phyloP scores from a whole-genome alignment of 2,888 invertebrate species.

The Drosophila anomelani region DNA sequence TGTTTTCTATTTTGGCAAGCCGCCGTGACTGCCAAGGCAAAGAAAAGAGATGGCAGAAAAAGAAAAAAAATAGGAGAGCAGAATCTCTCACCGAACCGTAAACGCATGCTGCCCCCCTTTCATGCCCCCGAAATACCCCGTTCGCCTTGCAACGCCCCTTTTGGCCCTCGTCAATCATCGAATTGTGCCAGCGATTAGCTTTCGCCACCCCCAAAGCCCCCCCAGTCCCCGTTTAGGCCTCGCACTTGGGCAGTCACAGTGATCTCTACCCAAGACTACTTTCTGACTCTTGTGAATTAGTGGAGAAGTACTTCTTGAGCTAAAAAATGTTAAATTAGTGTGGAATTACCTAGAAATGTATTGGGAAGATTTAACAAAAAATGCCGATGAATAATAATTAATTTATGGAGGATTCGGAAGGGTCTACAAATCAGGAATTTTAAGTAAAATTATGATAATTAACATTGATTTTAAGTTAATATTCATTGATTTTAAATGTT shows the following conservation, averaged over 20 bases:
- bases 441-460: too few species aligned
- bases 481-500: too few species aligned
- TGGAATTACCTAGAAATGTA: too few species aligned
- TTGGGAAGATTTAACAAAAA: too few species aligned
- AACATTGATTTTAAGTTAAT: too few species aligned
- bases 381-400: too few species aligned
- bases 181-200: constrained; percentile 47
- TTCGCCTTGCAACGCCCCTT: constrained; percentile 13
- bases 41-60: background rate
- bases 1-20: constrained; percentile 76
- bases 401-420: too few species aligned
- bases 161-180: constrained; percentile 46
- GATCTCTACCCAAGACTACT: background rate
- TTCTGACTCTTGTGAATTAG: background rate
- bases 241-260: constrained; percentile 5
- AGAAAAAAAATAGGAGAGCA: background rate
- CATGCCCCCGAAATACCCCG: background rate
- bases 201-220: constrained; percentile 11
- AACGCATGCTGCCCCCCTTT: constrained; percentile 25
- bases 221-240: background rate
- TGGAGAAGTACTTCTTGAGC: background rate
- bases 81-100: constrained; percentile 24
- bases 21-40: constrained; percentile 69
- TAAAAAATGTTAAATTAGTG: too few species aligned
- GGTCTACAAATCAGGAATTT: too few species aligned